phyloP scores from a whole-genome alignment of 92 coral and sea anemone species.

The Galaxea fascicularis region DNA sequence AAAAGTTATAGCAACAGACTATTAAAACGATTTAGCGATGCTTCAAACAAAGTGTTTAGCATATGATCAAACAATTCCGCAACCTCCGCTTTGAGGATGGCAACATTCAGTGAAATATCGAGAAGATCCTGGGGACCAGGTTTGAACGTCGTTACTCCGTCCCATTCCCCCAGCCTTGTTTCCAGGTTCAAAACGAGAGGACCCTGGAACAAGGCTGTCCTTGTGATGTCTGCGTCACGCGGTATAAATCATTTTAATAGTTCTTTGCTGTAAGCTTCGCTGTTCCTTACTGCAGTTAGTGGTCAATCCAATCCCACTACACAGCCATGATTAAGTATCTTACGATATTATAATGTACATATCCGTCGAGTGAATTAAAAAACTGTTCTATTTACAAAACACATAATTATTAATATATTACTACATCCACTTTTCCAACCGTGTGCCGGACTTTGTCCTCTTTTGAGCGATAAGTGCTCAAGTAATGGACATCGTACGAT shows the following conservation, averaged over 20 bases:
- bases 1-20: not conserved
- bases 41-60: not conserved
- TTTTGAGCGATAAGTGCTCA: not conserved
- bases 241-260: too few species aligned
- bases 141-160: too few species aligned
- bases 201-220: not conserved
- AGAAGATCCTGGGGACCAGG: too few species aligned
- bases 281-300: not conserved
- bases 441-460: not conserved
- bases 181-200: not conserved
- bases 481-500: not conserved
- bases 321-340: not conserved
- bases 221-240: too few species aligned
- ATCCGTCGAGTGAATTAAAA: slow-evolving; percentile 15
- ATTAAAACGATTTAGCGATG: not conserved
- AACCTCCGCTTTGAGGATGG: too few species aligned
- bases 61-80: not conserved
- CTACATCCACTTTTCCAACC: slow-evolving; percentile 10
- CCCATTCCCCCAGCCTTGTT: not conserved
- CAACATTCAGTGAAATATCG: too few species aligned
- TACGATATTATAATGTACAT: slow-evolving; percentile 3
- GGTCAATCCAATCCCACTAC: not conserved
- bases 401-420: slow-evolving; percentile 29
- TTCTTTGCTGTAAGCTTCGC: not conserved
- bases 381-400: slow-evolving; percentile 36